Evolutionary conservation across 2,797 vertebrate genomes (phyloP), one percentile per base, ranked within the genome.

Genomic region (Lacerta bilineata): DNA sequence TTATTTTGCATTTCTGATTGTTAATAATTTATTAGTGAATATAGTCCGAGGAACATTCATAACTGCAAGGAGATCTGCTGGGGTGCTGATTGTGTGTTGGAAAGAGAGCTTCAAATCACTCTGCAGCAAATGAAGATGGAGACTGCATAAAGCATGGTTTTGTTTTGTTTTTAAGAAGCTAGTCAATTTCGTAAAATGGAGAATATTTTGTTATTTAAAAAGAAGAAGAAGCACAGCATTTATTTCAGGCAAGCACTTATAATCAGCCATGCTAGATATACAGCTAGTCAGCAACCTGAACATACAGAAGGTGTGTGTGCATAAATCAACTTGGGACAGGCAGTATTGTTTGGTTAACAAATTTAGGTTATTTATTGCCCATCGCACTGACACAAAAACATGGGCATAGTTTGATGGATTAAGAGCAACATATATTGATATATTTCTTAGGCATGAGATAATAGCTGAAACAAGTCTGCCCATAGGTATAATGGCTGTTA

Each of bases 321-420:
- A 0, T 0, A 23, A 64, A 36, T n/a, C 0, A 0, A 8, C 27
- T 55, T 46, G 20, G 41, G 7, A 43, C 71, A 1, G 69, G 9
- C 72, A 4, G 85, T 23, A 1, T 20, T 78, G 39, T 66, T 85
- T 72, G 20, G 3, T 50, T 33, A 36, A 29, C n/a, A 71, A 66
- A 25, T 33, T 84, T 82, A 89, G 66, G 64, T 8, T 3, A 5
- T 43, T 90, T 23, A 59, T 50, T 83, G 36, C n/a, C 17, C 76
- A 84, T 59, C 46, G 8, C 39, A 27, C 0, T 25, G 15, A 39
- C 72, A 61, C 1, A 0, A n/a, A 10, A 10, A 18, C 33, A 36
- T 64, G 76, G 3, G 1, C 0, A 82, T 74, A 83, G 9, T 36
- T 85, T 89, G n/a, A 61, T 90, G 87, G 43, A 50, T 61, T 17